Conservation (phyloP, 2,888 invertebrate genomes). For the Drosophila quinaria region DNA sequence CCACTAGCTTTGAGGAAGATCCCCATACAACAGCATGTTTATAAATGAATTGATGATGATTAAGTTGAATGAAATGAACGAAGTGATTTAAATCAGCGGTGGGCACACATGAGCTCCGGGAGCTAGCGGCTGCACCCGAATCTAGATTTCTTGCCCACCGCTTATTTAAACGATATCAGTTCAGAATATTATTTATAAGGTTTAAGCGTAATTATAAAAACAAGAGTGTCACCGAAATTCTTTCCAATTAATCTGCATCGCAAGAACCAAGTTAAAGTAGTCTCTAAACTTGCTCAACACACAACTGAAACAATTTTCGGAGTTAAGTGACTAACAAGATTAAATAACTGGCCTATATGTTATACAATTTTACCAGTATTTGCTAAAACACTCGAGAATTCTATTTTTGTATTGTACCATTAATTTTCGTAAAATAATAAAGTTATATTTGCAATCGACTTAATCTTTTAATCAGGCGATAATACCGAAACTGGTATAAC, state of each 20-base stretch:
- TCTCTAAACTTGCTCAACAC: too few species aligned
- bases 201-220: background rate
- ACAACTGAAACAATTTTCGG: background rate
- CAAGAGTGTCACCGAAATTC: background rate
- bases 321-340: too few species aligned
- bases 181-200: background rate
- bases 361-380: background rate
- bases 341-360: too few species aligned
- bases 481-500: background rate
- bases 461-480: slow-evolving; percentile 1
- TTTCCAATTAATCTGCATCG: background rate
- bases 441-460: background rate
- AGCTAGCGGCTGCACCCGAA: too few species aligned
- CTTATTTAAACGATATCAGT: too few species aligned
- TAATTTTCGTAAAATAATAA: background rate
- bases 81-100: too few species aligned
- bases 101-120: too few species aligned
- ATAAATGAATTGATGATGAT: background rate
- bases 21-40: background rate
- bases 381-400: background rate
- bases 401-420: background rate
- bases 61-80: background rate
- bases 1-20: slow-evolving; percentile 29
- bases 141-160: too few species aligned
- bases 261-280: background rate